Base-by-base conservation (phyloP, 2,888 invertebrate genomes). In the Eupeodes latifasciatus region DNA sequence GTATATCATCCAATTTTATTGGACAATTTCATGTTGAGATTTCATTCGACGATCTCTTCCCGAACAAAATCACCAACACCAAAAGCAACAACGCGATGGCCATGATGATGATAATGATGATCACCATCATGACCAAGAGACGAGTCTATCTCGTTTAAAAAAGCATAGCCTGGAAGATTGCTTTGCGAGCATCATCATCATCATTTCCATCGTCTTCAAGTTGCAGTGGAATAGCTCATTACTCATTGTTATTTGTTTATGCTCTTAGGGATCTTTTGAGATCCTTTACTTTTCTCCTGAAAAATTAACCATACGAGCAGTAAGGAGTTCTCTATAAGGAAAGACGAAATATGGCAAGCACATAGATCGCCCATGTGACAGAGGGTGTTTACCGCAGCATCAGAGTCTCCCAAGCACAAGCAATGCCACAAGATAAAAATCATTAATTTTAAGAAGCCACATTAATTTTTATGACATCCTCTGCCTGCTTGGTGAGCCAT, bases 381-480 rank as follows among this genome's bases (percentile, higher is more conserved):
- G 88, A 78, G 85, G 78, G 88, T 85, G 53, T 40, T 81, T 81
- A 69, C 84, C 81, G 83, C 76, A 27, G 27, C 27, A 27, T 27
- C 27, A 27, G 27, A 27, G 7, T 64, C 64, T 66, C 62, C 19
- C 44, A 64, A 7, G 7, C 79, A 59, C 75, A 71, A 11, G 81
- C 84, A 77, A 66, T 85, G 85, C 81, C 75, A 81, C 75, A 85
- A 85, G 89, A 89, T 89, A 89, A 89, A 85, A 89, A 89, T 89
- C 89, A 89, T 89, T 89, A 89, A 89, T 89, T 85, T 89, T 89
- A 89, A 89, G 85, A 89, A 89, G 85, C 85, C 85, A 82, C 85
- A 89, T 89, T 89, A 85, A 89, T 89, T 85, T 89, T 85, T 89
- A 85, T 85, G 85, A 89, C 89, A 82, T 89, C 89, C 81, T 85